Conservation (phyloP, 2,113 vertebrate species). For the Pseudorasbora parva region DNA sequence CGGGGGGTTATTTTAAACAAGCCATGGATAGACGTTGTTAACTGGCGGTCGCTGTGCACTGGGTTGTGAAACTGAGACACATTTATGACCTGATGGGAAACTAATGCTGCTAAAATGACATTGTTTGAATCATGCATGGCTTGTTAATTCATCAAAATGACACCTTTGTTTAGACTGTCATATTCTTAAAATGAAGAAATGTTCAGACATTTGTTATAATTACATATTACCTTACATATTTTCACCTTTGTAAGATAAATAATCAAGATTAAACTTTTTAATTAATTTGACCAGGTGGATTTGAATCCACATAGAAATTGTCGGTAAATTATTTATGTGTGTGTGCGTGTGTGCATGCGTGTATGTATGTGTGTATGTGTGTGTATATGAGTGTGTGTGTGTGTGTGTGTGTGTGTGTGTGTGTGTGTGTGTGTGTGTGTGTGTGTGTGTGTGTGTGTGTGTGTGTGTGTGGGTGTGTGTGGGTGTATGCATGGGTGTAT, state of each 20-base stretch:
- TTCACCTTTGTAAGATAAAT: neutral
- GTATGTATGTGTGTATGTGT: no score
- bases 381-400: no score
- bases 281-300: no score
- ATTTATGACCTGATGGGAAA: constrained; percentile 45
- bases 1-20: constrained; percentile 63
- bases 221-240: neutral
- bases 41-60: constrained; percentile 50
- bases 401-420: no score
- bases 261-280: neutral
- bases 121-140: constrained; percentile 28
- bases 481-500: no score
- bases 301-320: no score
- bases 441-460: no score
- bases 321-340: no score
- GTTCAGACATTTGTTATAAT: neutral
- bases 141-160: constrained; percentile 36
- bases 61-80: constrained; percentile 50
- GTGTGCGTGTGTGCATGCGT: no score
- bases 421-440: no score
- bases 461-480: no score
- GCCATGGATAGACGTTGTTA: constrained; percentile 52
- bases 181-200: neutral
- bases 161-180: constrained; percentile 18
- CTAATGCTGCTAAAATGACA: constrained; percentile 43